Base-by-base conservation (phyloP, 2,888 invertebrate species). In the Acrobasis repandana region DNA sequence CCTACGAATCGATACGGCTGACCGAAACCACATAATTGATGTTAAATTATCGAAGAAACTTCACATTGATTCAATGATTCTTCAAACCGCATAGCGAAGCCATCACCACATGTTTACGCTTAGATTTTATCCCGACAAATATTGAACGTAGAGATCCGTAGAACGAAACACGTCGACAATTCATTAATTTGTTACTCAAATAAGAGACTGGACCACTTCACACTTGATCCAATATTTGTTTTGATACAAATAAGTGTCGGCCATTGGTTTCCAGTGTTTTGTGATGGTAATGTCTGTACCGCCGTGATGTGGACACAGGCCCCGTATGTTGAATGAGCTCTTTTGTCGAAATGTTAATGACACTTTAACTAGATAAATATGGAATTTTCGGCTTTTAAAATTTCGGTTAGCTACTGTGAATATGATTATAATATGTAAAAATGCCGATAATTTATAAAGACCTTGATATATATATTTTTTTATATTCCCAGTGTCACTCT, bases 161-260 rank as follows among this genome's bases (percentile, higher is more conserved):
- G 80, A 76, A 81, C 67, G 72, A 78, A 78, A 80, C 71, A 81
- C 73, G 74, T 69, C 79, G 79, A 91, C 89, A 90, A 90, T 88
- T 85, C 87, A 88, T 90, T 89, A 90, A 89, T 83, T 88, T 82
- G 83, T 86, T 85, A 84, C 73, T 70, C 79, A 85, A 89, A 90
- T 80, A 86, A 71, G 72, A 77, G 80, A 85, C 87, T 88, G 92
- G 92, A 91, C 92, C 78, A 72, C 72, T 73, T 71, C 75, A 80
- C 92, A 92, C 92, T 90, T 92, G 92, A 74, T 76, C 73, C 81
- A 92, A 92, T 92, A 91, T 92, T 92, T 86, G 84, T 82, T 89
- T 86, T 87, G 82, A 88, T 85, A 87, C 86, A 88, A 85, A 83
- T 83, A 85, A 83, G 73, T 82, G 88, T 84, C 90, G 89, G 79